phyloP scores from a whole-genome alignment of 2,113 vertebrate genomes.

The Anoplopoma fimbria region DNA sequence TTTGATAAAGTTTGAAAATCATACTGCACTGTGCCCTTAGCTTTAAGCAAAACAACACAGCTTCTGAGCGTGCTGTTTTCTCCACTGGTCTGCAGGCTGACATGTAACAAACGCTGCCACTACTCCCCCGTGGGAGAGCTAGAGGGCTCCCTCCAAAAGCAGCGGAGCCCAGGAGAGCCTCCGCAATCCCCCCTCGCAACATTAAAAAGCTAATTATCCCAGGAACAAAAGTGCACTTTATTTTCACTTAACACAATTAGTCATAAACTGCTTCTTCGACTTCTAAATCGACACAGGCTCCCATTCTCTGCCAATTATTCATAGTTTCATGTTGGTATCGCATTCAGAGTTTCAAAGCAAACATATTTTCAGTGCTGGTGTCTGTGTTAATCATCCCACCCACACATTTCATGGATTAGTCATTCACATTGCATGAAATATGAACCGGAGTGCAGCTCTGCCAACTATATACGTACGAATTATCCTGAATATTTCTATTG shows the following conservation, averaged over 20 bases:
- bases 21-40: neutral
- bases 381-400: slow-evolving; percentile 86
- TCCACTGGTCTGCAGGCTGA: slow-evolving; percentile 59
- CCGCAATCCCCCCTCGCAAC: slow-evolving; percentile 75
- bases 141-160: slow-evolving; percentile 81
- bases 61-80: slow-evolving; percentile 17
- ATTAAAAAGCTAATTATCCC: slow-evolving; percentile 85
- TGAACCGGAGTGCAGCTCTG: slow-evolving; percentile 78
- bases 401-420: slow-evolving; percentile 85
- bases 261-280: slow-evolving; percentile 83
- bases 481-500: slow-evolving; percentile 77
- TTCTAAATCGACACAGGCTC: slow-evolving; percentile 81
- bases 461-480: slow-evolving; percentile 79
- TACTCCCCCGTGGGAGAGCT: slow-evolving; percentile 73
- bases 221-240: slow-evolving; percentile 86
- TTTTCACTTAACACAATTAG: slow-evolving; percentile 89
- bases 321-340: slow-evolving; percentile 83
- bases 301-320: slow-evolving; percentile 86
- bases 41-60: slow-evolving; percentile 43
- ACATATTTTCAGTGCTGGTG: slow-evolving; percentile 81
- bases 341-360: slow-evolving; percentile 86
- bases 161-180: slow-evolving; percentile 70
- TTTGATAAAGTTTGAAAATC: slow-evolving; percentile 28
- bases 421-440: slow-evolving; percentile 81
- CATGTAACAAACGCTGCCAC: slow-evolving; percentile 54